Evolutionary conservation across 2,888 invertebrate genomes (phyloP).

Genomic region (Anthoptus insignis): DNA sequence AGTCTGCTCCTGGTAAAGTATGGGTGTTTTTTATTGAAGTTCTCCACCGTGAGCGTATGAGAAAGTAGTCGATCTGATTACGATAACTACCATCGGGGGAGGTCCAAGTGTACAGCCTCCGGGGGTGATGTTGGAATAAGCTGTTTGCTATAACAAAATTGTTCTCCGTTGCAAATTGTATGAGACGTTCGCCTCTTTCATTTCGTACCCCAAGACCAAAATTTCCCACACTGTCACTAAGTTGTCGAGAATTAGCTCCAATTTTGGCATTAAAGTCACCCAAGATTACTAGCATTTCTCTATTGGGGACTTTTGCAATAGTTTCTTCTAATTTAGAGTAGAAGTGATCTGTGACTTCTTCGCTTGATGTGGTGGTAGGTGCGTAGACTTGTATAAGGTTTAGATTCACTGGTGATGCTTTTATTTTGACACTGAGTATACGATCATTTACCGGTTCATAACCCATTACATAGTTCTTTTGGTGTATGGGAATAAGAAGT

Average conservation of each 20-base stretch:
- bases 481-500: conserved; percentile 30
- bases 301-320: conserved; percentile 35
- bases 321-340: conserved; percentile 31
- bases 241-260: not conserved
- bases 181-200: not conserved
- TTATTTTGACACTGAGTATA: conserved; percentile 31
- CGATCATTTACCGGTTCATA: conserved; percentile 37
- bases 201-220: not conserved
- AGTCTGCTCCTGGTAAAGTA: conserved; percentile 18
- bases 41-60: conserved; percentile 36
- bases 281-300: conserved; percentile 30
- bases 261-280: conserved; percentile 39
- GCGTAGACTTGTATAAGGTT: conserved; percentile 40
- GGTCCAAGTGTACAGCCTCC: conserved; percentile 3
- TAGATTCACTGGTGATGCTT: conserved; percentile 22
- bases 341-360: conserved; percentile 32
- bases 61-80: conserved; percentile 4
- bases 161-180: conserved; percentile 7
- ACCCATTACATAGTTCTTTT: conserved; percentile 29
- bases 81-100: conserved; percentile 1
- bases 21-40: conserved; percentile 23
- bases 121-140: conserved; percentile 1
- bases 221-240: not conserved
- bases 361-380: conserved; percentile 33
- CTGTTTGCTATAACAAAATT: not conserved